Conservation (phyloP, 2,888 invertebrate genomes). For the Glyphotaelius pellucidus region DNA sequence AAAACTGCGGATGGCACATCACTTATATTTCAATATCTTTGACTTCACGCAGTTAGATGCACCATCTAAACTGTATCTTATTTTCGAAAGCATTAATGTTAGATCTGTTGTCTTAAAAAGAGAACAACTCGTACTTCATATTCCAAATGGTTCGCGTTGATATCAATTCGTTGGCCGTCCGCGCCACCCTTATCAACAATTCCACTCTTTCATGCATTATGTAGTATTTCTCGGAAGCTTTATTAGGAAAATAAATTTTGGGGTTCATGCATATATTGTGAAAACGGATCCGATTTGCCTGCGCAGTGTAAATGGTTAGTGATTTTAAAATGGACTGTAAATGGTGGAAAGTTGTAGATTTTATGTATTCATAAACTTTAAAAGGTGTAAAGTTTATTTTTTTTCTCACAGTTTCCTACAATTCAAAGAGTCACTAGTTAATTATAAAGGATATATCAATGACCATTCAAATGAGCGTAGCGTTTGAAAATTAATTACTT, state of each 20-base stretch:
- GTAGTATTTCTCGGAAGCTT: slow-evolving; percentile 21
- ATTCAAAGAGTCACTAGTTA: no score
- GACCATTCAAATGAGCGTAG: no score
- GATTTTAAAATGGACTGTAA: not conserved
- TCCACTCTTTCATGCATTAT: slow-evolving; percentile 25
- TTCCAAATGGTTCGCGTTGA: slow-evolving; percentile 3
- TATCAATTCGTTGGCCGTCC: slow-evolving; percentile 13
- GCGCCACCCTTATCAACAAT: not conserved
- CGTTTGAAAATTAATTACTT: no score
- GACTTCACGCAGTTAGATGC: not conserved
- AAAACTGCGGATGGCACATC: no score
- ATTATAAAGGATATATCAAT: no score
- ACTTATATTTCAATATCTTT: no score
- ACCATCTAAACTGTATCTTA: not conserved
- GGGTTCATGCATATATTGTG: slow-evolving; percentile 16
- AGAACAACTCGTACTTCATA: not conserved
- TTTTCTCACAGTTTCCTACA: no score
- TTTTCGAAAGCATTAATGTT: not conserved
- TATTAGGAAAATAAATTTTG: slow-evolving; percentile 9
- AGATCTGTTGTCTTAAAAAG: not conserved
- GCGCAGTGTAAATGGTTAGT: not conserved
- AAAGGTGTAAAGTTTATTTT: not conserved
- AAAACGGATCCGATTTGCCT: not conserved
- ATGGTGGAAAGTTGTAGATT: not conserved
- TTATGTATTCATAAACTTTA: not conserved